Conservation (phyloP, 2,113 vertebrate genomes). For the Pterocles gutturalis region DNA sequence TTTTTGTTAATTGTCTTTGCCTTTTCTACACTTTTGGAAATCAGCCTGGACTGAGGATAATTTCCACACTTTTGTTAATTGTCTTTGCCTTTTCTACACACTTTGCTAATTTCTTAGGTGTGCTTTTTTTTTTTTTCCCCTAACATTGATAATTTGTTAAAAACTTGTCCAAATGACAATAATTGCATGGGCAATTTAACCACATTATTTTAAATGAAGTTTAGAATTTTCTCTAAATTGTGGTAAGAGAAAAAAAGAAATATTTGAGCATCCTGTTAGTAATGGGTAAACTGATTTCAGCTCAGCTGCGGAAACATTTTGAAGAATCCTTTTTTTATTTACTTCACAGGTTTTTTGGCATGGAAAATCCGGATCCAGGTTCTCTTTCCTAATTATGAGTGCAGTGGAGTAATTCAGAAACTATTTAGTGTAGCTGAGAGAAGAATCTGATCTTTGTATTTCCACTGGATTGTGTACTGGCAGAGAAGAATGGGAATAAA, state of each 20-base stretch:
- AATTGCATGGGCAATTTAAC: slow-evolving; percentile 24
- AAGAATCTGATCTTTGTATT: slow-evolving; percentile 7
- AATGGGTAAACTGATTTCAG: slow-evolving; percentile 14
- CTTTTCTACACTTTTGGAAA: slow-evolving; percentile 2
- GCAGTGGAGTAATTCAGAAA: not conserved
- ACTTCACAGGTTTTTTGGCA: not conserved
- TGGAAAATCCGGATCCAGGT: not conserved
- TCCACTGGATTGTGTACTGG: not conserved
- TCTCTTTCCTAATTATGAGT: not conserved
- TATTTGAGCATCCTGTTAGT: slow-evolving; percentile 14
- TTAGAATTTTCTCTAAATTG: not conserved
- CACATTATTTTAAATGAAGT: slow-evolving; percentile 24
- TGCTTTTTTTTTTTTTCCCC: not conserved
- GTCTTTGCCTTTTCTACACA: not conserved
- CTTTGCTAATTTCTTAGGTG: not conserved
- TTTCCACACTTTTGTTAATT: not conserved
- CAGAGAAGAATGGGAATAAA: slow-evolving; percentile 25
- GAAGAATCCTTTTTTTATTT: not conserved
- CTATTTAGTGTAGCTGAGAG: not conserved
- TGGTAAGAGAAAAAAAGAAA: not conserved
- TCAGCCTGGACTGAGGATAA: not conserved
- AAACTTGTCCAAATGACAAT: not conserved
- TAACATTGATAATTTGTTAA: not conserved
- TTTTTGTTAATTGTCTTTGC: not conserved
- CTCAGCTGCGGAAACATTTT: slow-evolving; percentile 15